Evolutionary conservation across 2,888 invertebrate genomes (phyloP), one percentile per base, ranked within the genome.

Genomic region (Lamellibrachia columna): DNA sequence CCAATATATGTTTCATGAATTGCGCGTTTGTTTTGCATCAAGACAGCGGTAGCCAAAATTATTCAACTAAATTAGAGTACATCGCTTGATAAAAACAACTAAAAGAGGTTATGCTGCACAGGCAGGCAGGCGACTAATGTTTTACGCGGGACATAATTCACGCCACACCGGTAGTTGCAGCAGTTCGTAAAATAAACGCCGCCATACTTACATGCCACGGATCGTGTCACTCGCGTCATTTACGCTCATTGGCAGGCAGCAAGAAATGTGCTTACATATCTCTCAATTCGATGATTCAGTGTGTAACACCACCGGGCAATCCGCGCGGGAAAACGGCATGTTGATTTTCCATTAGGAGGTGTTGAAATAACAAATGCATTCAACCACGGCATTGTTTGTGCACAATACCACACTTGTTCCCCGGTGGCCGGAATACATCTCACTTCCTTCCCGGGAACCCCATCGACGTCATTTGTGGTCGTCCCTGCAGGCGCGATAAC

Each of bases 291-390:
- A n/a, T 75, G 15, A 22, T 22, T n/a, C 75, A 75, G n/a, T n/a
- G 22, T 3, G 75, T 6, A n/a, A 75, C 75, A 75, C n/a, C 15
- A 15, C 22, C 75, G 75, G 75, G 15, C 75, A 75, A 75, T 15
- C 6, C 75, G 15, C 75, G 22, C 75, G 75, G 75, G 75, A 75
- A 75, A 75, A 75, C 75, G 75, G n/a, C 75, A 15, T 15, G n/a
- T 75, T 75, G 75, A 75, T 75, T 75, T 75, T 75, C 75, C 75
- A 75, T 75, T 75, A 75, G 22, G 75, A 75, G 75, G 75, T 75
- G 75, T 75, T 75, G 75, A 75, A 75, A 75, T n/a, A 75, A 75
- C 75, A 75, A 75, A 75, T 75, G 22, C 75, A n/a, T 75, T 75
- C 75, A 75, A 75, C 22, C 15, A 22, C 75, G 75, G 6, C 75